phyloP scores from a whole-genome alignment of 64 coral and sea anemone genomes.

The Pachyseris speciosa region DNA sequence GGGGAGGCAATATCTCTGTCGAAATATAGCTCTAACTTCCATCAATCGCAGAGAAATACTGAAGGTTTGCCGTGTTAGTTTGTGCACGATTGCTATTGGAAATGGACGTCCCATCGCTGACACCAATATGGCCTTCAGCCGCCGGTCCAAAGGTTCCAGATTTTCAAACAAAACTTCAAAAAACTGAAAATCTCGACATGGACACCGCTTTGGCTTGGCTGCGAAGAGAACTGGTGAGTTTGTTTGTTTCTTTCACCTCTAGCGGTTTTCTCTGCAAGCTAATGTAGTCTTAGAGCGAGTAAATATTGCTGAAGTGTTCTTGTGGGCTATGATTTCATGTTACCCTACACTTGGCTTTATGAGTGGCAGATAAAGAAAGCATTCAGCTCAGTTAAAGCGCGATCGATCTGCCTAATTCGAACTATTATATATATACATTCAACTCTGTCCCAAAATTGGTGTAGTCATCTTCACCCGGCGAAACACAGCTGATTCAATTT shows the following conservation, averaged over 20 bases:
- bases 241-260: background rate
- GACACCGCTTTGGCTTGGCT: conserved; percentile 64
- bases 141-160: conserved; percentile 78
- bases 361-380: no score
- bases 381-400: no score
- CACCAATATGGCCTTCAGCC: conserved; percentile 65
- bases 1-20: background rate
- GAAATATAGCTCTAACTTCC: background rate
- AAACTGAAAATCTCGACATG: conserved; percentile 21
- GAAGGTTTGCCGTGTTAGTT: background rate
- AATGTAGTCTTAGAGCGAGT: background rate
- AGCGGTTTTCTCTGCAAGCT: background rate
- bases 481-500: no score
- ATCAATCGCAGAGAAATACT: background rate
- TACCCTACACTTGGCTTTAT: no score
- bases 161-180: background rate
- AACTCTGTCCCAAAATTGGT: background rate
- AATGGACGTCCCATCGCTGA: background rate
- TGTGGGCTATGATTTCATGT: no score
- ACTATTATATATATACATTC: background rate
- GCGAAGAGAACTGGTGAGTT: conserved; percentile 85
- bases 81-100: background rate
- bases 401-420: no score
- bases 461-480: no score
- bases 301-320: conserved; percentile 10